Percentiles rank a stretch among this genome's conserved stretches.
Evolutionary conservation across 2,113 vertebrate species (phyloP).

Genomic region (Loxodonta africana): DNA sequence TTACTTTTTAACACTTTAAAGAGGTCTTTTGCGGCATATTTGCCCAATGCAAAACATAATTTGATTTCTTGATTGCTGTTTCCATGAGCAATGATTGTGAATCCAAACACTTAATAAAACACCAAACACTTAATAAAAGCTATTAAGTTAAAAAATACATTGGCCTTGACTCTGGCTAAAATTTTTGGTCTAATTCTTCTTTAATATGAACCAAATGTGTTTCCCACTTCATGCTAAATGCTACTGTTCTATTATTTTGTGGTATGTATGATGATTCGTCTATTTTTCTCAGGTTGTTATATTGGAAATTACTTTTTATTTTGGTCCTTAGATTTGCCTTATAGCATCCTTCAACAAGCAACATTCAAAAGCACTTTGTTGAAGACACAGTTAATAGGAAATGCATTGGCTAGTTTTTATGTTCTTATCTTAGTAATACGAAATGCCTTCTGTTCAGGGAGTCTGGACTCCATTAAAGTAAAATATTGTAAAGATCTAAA

Average conservation of each 20-base stretch:
- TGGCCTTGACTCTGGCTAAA: neutral
- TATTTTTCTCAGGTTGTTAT: neutral
- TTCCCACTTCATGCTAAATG: neutral
- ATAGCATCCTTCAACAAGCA: neutral
- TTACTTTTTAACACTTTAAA: too few relatives aligned
- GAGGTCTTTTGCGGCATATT: neutral
- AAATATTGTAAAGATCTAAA: slow-evolving; percentile 61
- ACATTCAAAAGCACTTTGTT: neutral
- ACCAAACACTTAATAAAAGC: neutral
- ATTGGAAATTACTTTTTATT: neutral
- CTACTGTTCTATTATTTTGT: neutral
- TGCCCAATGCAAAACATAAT: neutral
- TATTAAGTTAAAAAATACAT: neutral
- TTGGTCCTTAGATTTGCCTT: neutral
- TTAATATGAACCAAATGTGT: neutral
- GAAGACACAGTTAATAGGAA: neutral
- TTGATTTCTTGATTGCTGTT: neutral
- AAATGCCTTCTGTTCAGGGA: slow-evolving; percentile 69
- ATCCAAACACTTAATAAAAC: neutral
- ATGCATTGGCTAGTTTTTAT: neutral
- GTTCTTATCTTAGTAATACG: neutral
- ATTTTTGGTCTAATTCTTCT: neutral
- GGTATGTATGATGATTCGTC: neutral
- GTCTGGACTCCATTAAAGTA: slow-evolving; percentile 58
- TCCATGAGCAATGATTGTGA: neutral